These are phyloP conservation scores for Candoia aspera DNA, from an alignment of 2,113 vertebrate genomes.

Conservation along the genomic window DNA sequence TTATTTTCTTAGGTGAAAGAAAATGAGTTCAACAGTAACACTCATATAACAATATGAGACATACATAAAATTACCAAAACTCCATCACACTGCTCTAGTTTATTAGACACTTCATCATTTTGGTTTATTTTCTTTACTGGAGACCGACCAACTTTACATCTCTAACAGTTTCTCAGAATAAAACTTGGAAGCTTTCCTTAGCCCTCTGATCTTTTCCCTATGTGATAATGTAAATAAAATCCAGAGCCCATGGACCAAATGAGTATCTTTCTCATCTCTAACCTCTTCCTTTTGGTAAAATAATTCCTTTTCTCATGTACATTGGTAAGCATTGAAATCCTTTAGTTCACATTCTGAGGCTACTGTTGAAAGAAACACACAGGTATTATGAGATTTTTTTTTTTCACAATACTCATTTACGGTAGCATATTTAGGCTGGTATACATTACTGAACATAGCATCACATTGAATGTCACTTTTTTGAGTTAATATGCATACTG, in stretches of 20 bases:
- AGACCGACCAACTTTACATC: conserved; percentile 31
- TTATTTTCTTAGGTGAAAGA: conserved; percentile 19
- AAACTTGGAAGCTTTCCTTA: conserved; percentile 20
- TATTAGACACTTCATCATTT: conserved; percentile 33
- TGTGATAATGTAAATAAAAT: conserved; percentile 24
- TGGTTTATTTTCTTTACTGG: conserved; percentile 31
- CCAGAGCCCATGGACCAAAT: background rate
- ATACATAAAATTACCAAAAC: conserved; percentile 23
- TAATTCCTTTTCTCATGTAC: background rate
- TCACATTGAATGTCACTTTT: background rate
- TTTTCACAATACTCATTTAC: background rate
- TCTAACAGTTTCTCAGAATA: conserved; percentile 16
- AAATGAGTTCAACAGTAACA: conserved; percentile 24
- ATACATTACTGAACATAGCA: background rate
- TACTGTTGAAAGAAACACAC: background rate
- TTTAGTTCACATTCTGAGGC: background rate
- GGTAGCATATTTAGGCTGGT: background rate
- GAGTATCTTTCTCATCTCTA: background rate
- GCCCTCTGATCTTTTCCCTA: conserved; percentile 15
- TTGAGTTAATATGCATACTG: background rate
- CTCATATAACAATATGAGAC: conserved; percentile 21
- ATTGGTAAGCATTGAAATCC: background rate
- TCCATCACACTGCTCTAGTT: conserved; percentile 15
- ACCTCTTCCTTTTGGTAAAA: background rate
- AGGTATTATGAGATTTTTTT: too few species aligned